Base-by-base conservation (phyloP, 1,140 invertebrate species). In the Apis laboriosa region DNA sequence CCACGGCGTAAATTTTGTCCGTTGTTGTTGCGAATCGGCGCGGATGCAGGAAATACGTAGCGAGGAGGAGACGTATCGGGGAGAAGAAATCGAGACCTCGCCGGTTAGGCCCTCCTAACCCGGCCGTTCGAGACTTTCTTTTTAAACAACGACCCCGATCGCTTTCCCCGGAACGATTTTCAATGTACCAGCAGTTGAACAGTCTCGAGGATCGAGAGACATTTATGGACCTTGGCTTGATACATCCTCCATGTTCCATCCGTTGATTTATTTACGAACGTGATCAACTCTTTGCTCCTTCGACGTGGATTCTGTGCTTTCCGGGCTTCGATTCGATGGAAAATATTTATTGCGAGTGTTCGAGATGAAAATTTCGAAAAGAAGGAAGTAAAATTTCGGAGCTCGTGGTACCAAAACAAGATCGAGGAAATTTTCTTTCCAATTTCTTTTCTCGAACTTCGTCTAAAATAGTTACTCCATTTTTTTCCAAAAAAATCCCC, bases 1-100 rank as follows among this genome's bases (percentile, higher is more conserved):
- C 78, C 72, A 85, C 79, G 34, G 86, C 71, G 85, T 84, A 90
- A 88, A 86, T 91, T 90, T 91, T 90, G 88, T 90, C 90, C 88
- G 34, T 43, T 34, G 82, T 56, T 73, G 73, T 86, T 84, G 72
- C 56, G 87, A 86, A 88, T 90, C 85, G 80, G 58, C 68, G 61
- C 81, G 60, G 73, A 82, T 77, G 60, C 80, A 77, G 74, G 75
- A 80, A 75, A 81, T 56, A 66, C 60, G 24, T 63, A 34, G 71
- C 60, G 71, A 74, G 70, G 51, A 58, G 61, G 55, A 68, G 73
- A 77, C 51, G 72, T 13, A 7, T 0, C 4, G 34, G 34, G n/a
- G 17, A 60, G 66, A 60, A 63, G 79, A 81, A 79, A 63, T 63
- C 34, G 73, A 79, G 51, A 60, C 64, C 56, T 61, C 19, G 5